Base-by-base conservation (phyloP, 2,888 invertebrate species). In the Acrobasis consociella region DNA sequence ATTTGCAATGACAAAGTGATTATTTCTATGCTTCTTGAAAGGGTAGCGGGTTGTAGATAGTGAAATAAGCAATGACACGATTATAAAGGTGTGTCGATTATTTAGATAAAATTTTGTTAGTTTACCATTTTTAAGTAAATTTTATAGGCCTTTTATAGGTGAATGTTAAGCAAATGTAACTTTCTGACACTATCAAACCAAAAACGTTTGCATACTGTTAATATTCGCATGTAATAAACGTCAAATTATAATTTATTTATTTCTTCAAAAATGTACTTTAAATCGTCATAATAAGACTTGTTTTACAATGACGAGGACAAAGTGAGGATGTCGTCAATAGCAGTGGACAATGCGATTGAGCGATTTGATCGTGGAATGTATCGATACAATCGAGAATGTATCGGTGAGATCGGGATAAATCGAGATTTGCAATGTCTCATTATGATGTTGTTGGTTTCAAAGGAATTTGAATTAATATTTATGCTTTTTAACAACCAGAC, bases 341-440 rank as follows among this genome's bases (percentile, higher is more conserved):
- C 56, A 68, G 63, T 58, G 52, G 60, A 51, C 55, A 51, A 55
- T 63, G 49, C 49, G 65, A 62, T 52, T 55, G 64, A 49, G 58
- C 62, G 59, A 60, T 56, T 63, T 58, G 60, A 61, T 64, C 59
- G 61, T 52, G 62, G 56, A 62, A 58, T 51, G 52, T 60, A 60
- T 58, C 53, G 65, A 61, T 46, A 11, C 46, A 11, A 46, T 46
- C 46, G 46, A n/a, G 46, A 46, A 46, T 46, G 56, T 22, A 56
- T 56, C 56, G 56, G 22, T 55, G 17, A 42, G 17, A 56, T 56
- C 56, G 42, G 42, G 56, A 56, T 42, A 60, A 51, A 49, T 31
- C 11, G 55, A 49, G 51, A 39, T 11, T 42, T 56, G 22, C 56
- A 56, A 62, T 62, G 62, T 58, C 56, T 58, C 56, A 56, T 56